phyloP scores from a whole-genome alignment of 1,140 invertebrate species.

The Nebria ingens region DNA sequence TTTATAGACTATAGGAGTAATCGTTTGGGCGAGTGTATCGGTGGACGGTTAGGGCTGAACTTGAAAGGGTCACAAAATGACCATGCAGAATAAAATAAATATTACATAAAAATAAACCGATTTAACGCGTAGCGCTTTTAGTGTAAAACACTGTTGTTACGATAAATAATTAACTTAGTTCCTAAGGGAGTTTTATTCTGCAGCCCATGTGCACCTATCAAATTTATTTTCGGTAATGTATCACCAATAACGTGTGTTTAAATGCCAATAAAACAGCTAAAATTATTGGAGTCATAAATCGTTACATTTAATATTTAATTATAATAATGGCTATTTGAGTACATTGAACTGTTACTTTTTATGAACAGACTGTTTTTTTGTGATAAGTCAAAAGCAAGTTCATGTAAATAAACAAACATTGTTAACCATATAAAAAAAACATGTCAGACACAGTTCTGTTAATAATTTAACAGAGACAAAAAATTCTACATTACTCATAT shows the following conservation, averaged over 20 bases:
- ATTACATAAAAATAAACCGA: slow-evolving; percentile 9
- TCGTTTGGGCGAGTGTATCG: background rate
- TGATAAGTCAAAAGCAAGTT: too few relatives aligned
- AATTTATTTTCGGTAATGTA: background rate
- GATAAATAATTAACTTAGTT: slow-evolving; percentile 3
- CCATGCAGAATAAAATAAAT: slow-evolving; percentile 2
- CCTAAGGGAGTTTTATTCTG: slow-evolving; percentile 1
- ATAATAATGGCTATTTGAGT: too few relatives aligned
- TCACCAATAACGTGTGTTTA: background rate
- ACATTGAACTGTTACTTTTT: too few relatives aligned
- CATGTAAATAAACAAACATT: too few relatives aligned
- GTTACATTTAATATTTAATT: too few relatives aligned
- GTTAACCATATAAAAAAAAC: too few relatives aligned
- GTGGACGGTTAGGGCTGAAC: background rate
- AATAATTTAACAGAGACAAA: too few relatives aligned
- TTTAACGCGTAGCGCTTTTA: slow-evolving; percentile 5
- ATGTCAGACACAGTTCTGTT: too few relatives aligned
- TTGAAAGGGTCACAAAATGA: slow-evolving; percentile 2
- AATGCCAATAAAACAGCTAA: background rate
- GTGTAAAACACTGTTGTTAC: background rate
- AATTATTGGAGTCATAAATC: too few relatives aligned
- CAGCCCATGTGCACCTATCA: background rate
- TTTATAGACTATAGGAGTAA: too few relatives aligned
- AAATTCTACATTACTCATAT: too few relatives aligned
- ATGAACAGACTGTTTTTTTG: too few relatives aligned